Evolutionary conservation across 2,888 invertebrate genomes (phyloP).

Genomic region (Blera fallax): DNA sequence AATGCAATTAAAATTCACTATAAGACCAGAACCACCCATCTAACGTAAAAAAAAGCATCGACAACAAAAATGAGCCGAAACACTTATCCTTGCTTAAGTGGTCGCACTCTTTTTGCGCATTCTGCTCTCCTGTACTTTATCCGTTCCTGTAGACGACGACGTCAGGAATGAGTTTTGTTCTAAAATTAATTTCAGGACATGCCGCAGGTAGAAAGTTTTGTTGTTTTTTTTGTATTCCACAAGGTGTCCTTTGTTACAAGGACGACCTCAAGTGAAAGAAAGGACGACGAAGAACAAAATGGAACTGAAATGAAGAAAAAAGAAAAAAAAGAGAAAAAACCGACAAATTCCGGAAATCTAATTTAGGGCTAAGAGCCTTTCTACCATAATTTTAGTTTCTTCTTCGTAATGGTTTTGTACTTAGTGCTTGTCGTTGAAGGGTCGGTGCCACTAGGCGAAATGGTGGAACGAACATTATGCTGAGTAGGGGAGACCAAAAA

Average conservation of each 20-base stretch:
- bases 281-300: conserved; percentile 30
- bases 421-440: conserved; percentile 45
- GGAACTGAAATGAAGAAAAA: conserved; percentile 24
- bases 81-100: conserved; percentile 58
- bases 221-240: conserved; percentile 2
- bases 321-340: conserved; percentile 15
- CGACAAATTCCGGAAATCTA: conserved; percentile 72
- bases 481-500: background rate
- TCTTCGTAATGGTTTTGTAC: conserved; percentile 64
- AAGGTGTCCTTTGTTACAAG: conserved; percentile 41
- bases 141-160: conserved; percentile 32
- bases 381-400: conserved; percentile 73
- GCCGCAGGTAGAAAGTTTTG: conserved; percentile 46
- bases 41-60: background rate
- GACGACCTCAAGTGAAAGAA: conserved; percentile 43
- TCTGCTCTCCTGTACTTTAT: conserved; percentile 9
- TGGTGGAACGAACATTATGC: background rate
- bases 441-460: background rate
- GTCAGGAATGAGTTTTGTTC: conserved; percentile 48
- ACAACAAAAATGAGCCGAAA: conserved; percentile 43
- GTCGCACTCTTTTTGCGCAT: conserved; percentile 32
- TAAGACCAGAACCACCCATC: background rate
- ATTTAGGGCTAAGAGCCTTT: conserved; percentile 74
- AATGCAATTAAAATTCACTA: conserved; percentile 67
- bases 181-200: conserved; percentile 63